Evolutionary conservation across 2,113 vertebrate species (phyloP), one percentile per base, ranked within the genome.

Genomic region (Elgaria multicarinata): DNA sequence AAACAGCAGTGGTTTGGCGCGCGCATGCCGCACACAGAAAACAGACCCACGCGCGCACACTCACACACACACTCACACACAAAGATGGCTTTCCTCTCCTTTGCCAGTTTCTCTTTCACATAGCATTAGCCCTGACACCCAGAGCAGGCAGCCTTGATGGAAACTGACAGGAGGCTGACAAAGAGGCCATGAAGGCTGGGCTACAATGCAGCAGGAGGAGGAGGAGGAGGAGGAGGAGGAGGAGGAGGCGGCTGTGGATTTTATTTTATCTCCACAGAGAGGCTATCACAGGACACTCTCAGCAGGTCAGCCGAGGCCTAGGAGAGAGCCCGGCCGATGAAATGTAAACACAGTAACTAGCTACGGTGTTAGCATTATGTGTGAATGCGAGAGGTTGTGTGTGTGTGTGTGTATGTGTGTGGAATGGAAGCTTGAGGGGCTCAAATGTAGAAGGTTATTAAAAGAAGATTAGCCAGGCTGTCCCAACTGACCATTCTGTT

Each of bases 401-500:
- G n/a, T 69, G 22, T 31, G 66, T 69, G 66, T 26, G 66, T 28
- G 26, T 13, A 2, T 31, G 26, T 80, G 91, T 50, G 90, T 96
- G 97, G 97, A 97, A 94, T 96, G 88, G 94, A 94, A 93, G 94
- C 96, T 96, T 96, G 31, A 95, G 83, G 92, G 95, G 96, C 96
- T 94, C 92, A 93, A 58, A 85, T 81, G 93, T 97, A 89, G 96
- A 96, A 86, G 91, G 96, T 97, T 95, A 97, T 97, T 96, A 97
- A 94, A 87, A 22, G 92, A 92, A 92, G 97, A 97, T 97, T 97
- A 97, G 96, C 97, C 94, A 94, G 93, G 95, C 91, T 93, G 95
- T 95, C 95, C 94, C 92, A 44, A 44, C 93, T 92, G 53, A 58
- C 76, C 91, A 1, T 5, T 1, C 89, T 3, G 58, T 66, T 69